A percentile compares a stretch with the other conserved stretches of the same genome.
These are phyloP conservation scores for Turritopsis dohrnii DNA, from an alignment of 30 jellyfish, hydroid and myxozoan species.

Conservation along the genomic window DNA sequence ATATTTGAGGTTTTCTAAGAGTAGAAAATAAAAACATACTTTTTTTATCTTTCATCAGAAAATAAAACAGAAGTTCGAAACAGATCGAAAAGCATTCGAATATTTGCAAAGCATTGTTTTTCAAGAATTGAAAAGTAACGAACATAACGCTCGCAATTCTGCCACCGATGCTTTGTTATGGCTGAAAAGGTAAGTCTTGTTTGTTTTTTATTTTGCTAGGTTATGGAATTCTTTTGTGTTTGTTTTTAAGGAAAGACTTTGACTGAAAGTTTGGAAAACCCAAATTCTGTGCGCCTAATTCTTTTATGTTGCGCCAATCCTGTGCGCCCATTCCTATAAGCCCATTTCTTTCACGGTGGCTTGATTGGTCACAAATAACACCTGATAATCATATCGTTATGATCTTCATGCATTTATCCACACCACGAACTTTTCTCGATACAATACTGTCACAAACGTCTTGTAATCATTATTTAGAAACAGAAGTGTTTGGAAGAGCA, in stretches of 20 bases:
- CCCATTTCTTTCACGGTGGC: too few species aligned
- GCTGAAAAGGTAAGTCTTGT: slow-evolving; percentile 60
- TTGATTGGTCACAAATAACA: too few species aligned
- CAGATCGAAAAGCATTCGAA: slow-evolving; percentile 72
- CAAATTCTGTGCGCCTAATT: too few species aligned
- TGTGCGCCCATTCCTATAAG: background rate
- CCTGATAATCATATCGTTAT: too few species aligned
- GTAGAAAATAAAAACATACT: background rate
- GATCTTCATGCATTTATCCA: too few species aligned
- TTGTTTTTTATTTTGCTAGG: slow-evolving; percentile 29
- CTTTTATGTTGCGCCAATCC: too few species aligned
- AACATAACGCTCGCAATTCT: slow-evolving; percentile 72
- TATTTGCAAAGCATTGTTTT: slow-evolving; percentile 68
- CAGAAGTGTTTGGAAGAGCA: too few species aligned
- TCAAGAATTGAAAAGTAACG: slow-evolving; percentile 79
- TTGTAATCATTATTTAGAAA: too few species aligned
- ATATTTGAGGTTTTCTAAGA: too few species aligned
- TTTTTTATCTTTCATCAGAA: slow-evolving; percentile 35
- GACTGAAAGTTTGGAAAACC: too few species aligned
- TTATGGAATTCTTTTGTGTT: slow-evolving; percentile 62
- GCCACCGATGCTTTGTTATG: slow-evolving; percentile 91
- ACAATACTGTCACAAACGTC: too few species aligned
- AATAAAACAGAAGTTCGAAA: slow-evolving; percentile 55
- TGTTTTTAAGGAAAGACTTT: slow-evolving; percentile 68
- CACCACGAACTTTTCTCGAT: too few species aligned